Percentiles rank a stretch among this genome's conserved stretches.
Evolutionary conservation across 2,888 invertebrate species (phyloP).

Genomic region (Agrenia bidenticulata): DNA sequence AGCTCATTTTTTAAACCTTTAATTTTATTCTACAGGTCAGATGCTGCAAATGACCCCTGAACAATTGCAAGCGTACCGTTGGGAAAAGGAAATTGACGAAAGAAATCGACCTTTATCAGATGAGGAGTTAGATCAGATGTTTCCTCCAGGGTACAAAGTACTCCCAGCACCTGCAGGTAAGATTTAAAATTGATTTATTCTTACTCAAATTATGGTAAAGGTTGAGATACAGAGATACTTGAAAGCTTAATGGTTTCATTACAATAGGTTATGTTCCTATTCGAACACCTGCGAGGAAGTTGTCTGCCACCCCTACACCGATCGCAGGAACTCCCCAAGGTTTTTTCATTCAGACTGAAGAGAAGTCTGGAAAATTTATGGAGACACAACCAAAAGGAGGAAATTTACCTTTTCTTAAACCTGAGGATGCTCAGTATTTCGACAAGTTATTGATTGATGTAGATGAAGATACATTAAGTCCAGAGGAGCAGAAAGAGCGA

Average conservation of each 20-base stretch:
- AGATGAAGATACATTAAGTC: slow-evolving; percentile 90
- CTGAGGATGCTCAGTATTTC: slow-evolving; percentile 99
- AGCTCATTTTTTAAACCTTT: too few species aligned
- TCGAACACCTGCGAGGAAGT: slow-evolving; percentile 93
- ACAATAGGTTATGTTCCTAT: slow-evolving; percentile 83
- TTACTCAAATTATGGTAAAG: too few species aligned
- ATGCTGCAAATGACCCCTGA: slow-evolving; percentile 98
- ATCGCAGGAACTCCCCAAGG: slow-evolving; percentile 88
- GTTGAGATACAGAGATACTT: slow-evolving; percentile 7
- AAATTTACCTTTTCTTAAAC: slow-evolving; percentile 98
- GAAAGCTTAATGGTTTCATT: slow-evolving; percentile 8
- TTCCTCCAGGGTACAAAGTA: slow-evolving; percentile 97
- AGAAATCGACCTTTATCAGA: slow-evolving; percentile 93
- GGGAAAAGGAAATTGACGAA: slow-evolving; percentile 99
- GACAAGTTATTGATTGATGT: slow-evolving; percentile 97
- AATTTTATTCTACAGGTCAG: slow-evolving; percentile 63
- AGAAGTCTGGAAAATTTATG: slow-evolving; percentile 80
- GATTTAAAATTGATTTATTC: neutral
- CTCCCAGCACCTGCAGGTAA: slow-evolving; percentile 86
- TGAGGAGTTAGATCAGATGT: slow-evolving; percentile 95
- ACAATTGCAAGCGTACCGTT: slow-evolving; percentile 94
- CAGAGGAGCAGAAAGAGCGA: slow-evolving; percentile 96
- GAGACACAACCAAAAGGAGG: slow-evolving; percentile 95
- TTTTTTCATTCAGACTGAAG: slow-evolving; percentile 92
- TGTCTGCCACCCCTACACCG: slow-evolving; percentile 98